A percentile compares a stretch with the other conserved stretches of the same genome.
Conservation (phyloP, 2,888 invertebrate genomes). For the Lottia scabra region DNA sequence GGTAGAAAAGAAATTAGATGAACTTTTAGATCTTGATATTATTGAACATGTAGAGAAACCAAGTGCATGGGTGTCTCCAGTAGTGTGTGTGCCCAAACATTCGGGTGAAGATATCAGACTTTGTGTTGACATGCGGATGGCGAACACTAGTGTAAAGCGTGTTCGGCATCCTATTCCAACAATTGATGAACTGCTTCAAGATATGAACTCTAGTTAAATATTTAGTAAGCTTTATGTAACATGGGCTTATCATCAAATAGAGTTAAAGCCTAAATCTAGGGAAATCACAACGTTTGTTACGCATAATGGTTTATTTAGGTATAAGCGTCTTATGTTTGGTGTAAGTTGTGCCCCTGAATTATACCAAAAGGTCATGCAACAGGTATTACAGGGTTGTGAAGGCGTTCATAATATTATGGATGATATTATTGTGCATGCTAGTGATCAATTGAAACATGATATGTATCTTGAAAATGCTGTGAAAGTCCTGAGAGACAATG, state of each 20-base stretch:
- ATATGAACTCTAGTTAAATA: neutral
- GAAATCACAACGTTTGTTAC: constrained; percentile 11
- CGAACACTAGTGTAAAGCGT: neutral
- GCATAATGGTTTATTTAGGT: constrained; percentile 21
- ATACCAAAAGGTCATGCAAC: constrained; percentile 26
- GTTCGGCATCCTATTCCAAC: neutral
- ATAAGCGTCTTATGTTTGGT: constrained; percentile 17
- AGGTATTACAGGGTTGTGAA: constrained; percentile 18
- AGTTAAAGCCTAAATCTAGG: neutral
- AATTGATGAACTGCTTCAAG: no score
- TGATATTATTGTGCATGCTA: constrained; percentile 37
- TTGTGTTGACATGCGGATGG: neutral
- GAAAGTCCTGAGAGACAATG: constrained; percentile 23
- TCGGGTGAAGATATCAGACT: neutral
- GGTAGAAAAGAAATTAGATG: no score
- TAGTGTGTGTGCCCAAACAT: neutral
- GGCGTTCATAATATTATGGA: constrained; percentile 31
- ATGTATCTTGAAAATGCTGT: constrained; percentile 23
- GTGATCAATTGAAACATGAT: constrained; percentile 28
- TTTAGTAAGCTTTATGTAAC: neutral
- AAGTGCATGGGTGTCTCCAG: neutral
- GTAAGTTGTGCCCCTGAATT: constrained; percentile 22
- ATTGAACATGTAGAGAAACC: neutral
- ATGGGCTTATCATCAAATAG: neutral
- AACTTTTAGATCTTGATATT: no score